Percentiles rank a stretch among this genome's conserved stretches.
phyloP scores from a whole-genome alignment of 2,797 vertebrate genomes.

The Myioborus melanocephalus region DNA sequence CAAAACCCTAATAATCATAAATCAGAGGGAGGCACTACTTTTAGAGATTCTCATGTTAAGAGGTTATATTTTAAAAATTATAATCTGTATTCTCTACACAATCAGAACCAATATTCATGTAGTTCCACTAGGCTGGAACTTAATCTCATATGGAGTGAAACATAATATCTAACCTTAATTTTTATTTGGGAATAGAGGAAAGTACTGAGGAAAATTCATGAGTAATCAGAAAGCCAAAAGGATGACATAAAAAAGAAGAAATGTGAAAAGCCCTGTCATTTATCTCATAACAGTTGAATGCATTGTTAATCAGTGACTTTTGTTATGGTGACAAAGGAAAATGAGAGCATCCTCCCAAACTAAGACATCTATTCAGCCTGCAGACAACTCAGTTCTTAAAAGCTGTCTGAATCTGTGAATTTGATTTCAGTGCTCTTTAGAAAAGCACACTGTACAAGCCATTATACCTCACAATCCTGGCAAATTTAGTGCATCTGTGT shows the following conservation, averaged over 20 bases:
- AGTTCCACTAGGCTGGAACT: background rate
- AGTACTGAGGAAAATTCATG: background rate
- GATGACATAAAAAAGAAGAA: conserved; percentile 11
- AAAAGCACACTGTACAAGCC: background rate
- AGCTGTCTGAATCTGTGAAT: background rate
- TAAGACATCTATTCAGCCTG: background rate
- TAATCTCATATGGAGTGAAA: background rate
- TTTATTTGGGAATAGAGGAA: background rate
- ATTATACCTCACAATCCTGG: background rate
- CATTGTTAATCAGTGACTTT: conserved; percentile 38
- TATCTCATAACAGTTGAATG: background rate
- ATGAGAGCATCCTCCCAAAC: background rate
- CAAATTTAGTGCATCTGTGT: background rate
- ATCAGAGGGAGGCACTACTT: background rate
- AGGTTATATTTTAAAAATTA: background rate
- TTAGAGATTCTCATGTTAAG: background rate
- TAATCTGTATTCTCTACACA: background rate
- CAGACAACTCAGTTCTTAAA: background rate
- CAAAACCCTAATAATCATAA: background rate
- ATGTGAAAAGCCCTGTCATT: conserved; percentile 13
- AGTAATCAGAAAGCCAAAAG: conserved; percentile 26
- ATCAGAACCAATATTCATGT: background rate
- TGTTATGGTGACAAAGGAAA: conserved; percentile 45
- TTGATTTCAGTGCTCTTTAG: background rate
- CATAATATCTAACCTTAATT: background rate